A percentile compares a stretch with the other conserved stretches of the same genome.
Evolutionary conservation across 2,888 invertebrate species (phyloP).

Genomic region (Tolmerus cingulatus): DNA sequence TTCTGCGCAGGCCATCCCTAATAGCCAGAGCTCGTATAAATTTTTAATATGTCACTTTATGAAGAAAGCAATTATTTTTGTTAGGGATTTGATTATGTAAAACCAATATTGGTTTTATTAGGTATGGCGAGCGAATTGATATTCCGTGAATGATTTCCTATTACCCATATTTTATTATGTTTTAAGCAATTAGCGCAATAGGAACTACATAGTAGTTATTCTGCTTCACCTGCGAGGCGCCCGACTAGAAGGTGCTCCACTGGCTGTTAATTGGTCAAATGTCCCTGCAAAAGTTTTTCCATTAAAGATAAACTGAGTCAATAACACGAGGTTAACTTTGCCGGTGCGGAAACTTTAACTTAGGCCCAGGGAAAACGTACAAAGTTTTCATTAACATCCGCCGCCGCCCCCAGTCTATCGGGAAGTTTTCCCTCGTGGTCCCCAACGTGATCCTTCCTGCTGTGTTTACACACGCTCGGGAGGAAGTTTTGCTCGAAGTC

Average conservation of each 20-base stretch:
- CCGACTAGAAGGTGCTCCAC: not conserved
- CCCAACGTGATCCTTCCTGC: not conserved
- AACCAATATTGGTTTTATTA: too few species aligned
- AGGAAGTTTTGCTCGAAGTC: not conserved
- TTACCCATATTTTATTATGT: not conserved
- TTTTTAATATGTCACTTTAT: too few species aligned
- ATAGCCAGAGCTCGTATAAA: too few species aligned
- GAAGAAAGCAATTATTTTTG: too few species aligned
- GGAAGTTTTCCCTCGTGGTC: not conserved
- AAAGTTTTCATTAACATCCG: not conserved
- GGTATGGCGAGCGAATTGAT: not conserved
- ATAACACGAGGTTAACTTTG: slow-evolving; percentile 23
- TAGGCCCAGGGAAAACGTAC: not conserved
- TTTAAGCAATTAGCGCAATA: not conserved
- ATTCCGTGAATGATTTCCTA: not conserved
- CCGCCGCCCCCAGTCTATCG: not conserved
- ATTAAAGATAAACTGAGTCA: slow-evolving; percentile 31
- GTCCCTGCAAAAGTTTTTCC: slow-evolving; percentile 24
- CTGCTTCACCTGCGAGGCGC: not conserved
- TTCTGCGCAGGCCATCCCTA: too few species aligned
- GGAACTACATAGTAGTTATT: not conserved
- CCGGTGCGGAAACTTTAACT: not conserved
- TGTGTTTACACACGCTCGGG: not conserved
- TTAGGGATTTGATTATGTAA: too few species aligned
- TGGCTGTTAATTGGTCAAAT: slow-evolving; percentile 27